phyloP scores from a whole-genome alignment of 2,113 vertebrate species.

The Oryzias woworae region DNA sequence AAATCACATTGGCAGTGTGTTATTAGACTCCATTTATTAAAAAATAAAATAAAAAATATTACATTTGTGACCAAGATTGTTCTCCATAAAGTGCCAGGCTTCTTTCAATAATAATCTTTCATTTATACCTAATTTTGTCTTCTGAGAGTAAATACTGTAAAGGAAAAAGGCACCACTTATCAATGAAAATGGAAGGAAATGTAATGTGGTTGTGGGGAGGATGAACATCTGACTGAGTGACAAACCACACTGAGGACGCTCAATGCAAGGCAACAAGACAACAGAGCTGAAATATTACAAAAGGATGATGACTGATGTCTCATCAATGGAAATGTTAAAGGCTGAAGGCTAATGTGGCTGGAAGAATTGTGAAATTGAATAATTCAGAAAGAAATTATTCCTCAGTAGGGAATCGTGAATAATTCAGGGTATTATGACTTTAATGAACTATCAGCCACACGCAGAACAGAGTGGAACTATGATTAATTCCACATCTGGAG shows the following conservation, averaged over 20 bases:
- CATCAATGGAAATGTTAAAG: conserved; percentile 30
- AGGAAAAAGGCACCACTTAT: too few species aligned
- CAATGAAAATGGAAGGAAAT: too few species aligned
- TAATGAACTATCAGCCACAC: conserved; percentile 69
- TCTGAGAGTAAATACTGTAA: too few species aligned
- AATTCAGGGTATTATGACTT: conserved; percentile 81
- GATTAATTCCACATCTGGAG: conserved; percentile 79
- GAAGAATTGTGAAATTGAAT: conserved; percentile 73
- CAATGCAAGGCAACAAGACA: conserved; percentile 1
- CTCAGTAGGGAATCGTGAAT: conserved; percentile 71
- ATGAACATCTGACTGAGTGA: not conserved
- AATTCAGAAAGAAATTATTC: conserved; percentile 79
- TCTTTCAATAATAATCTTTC: too few species aligned
- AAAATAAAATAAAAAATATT: too few species aligned
- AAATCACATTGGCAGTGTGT: too few species aligned
- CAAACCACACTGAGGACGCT: conserved; percentile 3
- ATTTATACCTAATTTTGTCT: too few species aligned
- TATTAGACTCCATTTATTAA: too few species aligned
- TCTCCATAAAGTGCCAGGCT: too few species aligned
- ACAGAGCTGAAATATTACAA: conserved; percentile 22
- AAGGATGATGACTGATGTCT: conserved; percentile 30
- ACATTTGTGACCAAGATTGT: too few species aligned
- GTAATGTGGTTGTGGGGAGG: too few species aligned
- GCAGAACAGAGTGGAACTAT: conserved; percentile 55
- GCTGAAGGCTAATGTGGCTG: conserved; percentile 60